These are phyloP conservation scores for Mandrillus leucophaeus DNA, from an alignment of 2,113 vertebrate genomes.

Conservation along the genomic window DNA sequence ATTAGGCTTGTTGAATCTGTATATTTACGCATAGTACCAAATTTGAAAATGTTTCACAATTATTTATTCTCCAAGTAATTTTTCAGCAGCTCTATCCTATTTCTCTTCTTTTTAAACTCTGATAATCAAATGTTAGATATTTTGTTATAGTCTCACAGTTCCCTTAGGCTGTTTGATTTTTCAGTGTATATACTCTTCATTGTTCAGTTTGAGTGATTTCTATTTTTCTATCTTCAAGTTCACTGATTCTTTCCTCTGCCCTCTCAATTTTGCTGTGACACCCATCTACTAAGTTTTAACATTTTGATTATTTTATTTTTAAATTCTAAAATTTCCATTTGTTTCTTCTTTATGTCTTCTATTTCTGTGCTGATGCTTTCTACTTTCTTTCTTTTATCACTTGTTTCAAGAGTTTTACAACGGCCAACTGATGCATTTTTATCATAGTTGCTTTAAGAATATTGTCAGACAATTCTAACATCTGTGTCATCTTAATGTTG, in stretches of 20 bases:
- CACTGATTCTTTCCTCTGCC: not conserved
- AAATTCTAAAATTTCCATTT: not conserved
- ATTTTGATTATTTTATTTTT: not conserved
- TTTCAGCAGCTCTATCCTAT: not conserved
- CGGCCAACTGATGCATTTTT: not conserved
- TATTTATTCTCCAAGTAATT: not conserved
- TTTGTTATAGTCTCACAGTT: not conserved
- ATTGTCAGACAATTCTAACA: not conserved
- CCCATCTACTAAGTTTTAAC: not conserved
- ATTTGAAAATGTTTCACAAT: not conserved
- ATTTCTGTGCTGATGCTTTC: not conserved
- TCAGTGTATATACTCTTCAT: not conserved
- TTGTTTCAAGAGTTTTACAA: not conserved
- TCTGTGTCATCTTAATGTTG: not conserved
- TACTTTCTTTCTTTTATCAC: not conserved
- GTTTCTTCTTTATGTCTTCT: not conserved
- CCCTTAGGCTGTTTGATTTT: not conserved
- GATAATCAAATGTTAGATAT: not conserved
- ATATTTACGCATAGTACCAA: not conserved
- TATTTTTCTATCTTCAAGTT: not conserved
- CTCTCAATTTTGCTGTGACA: not conserved
- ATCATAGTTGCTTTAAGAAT: not conserved
- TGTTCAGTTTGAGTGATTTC: slow-evolving; percentile 6
- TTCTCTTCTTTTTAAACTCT: not conserved
- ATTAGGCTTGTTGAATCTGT: not conserved